These are phyloP conservation scores for Cassiopea andromeda DNA, from an alignment of 30 jellyfish, hydroid and myxozoan species.

Conservation along the genomic window DNA sequence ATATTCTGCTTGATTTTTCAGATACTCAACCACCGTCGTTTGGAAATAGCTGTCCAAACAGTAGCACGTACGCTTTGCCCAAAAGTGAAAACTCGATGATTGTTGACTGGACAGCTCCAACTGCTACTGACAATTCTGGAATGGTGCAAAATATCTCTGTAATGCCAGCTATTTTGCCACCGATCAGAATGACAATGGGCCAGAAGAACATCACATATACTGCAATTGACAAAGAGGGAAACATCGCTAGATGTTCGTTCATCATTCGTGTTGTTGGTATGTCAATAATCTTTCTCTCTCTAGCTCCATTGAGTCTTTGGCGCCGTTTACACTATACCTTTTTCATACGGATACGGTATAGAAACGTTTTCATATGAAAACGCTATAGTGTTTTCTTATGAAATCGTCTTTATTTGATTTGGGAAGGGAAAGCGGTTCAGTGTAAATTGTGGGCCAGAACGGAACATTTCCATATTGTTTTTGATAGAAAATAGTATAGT, in stretches of 20 bases:
- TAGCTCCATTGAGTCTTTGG: too few species aligned
- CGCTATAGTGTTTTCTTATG: too few species aligned
- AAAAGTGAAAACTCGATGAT: slow-evolving; percentile 49
- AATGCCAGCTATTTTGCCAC: slow-evolving; percentile 55
- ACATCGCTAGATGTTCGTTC: slow-evolving; percentile 59
- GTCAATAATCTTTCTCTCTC: neutral
- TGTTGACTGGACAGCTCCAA: slow-evolving; percentile 72
- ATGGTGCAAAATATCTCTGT: slow-evolving; percentile 46
- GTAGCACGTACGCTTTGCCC: slow-evolving; percentile 47
- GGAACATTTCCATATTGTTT: too few species aligned
- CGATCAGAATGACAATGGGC: slow-evolving; percentile 49
- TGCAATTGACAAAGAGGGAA: slow-evolving; percentile 79
- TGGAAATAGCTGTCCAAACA: slow-evolving; percentile 47
- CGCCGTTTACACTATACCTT: too few species aligned
- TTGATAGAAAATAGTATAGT: too few species aligned
- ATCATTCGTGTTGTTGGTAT: slow-evolving; percentile 68
- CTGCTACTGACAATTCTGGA: slow-evolving; percentile 87
- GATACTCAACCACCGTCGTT: slow-evolving; percentile 65
- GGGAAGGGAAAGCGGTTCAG: too few species aligned
- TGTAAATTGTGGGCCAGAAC: too few species aligned
- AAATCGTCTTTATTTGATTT: too few species aligned
- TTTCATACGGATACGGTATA: too few species aligned
- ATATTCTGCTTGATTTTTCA: neutral
- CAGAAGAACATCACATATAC: slow-evolving; percentile 38
- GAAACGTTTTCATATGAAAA: too few species aligned